phyloP scores from a whole-genome alignment of 2,888 invertebrate species.

The Lumbricus terrestris region DNA sequence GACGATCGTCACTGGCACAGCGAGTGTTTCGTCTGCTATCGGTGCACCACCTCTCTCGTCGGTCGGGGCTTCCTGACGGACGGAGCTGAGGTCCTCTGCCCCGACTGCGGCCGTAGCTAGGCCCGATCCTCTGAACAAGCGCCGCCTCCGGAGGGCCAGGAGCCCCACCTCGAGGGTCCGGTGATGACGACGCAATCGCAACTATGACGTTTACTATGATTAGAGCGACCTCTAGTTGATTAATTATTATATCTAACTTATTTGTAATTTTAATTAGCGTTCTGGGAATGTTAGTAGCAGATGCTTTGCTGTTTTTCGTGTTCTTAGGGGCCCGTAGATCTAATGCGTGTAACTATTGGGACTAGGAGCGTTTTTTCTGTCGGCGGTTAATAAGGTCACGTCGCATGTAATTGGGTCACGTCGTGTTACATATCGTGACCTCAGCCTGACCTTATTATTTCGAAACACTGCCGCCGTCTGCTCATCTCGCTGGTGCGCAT shows the following conservation, averaged over 20 bases:
- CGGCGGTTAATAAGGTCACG: slow-evolving; percentile 10
- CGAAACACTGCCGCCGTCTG: background rate
- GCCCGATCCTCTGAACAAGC: background rate
- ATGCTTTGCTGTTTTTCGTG: background rate
- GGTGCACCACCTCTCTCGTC: slow-evolving; percentile 90
- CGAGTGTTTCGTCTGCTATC: slow-evolving; percentile 92
- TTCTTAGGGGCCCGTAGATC: background rate
- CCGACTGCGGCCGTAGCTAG: slow-evolving; percentile 76
- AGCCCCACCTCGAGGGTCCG: background rate
- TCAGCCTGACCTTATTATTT: background rate
- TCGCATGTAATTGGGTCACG: background rate
- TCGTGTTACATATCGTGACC: background rate
- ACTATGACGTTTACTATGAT: background rate
- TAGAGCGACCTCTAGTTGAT: background rate
- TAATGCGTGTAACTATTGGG: background rate
- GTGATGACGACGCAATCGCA: background rate
- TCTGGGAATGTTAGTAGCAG: background rate
- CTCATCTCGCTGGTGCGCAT: background rate
- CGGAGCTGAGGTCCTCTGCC: slow-evolving; percentile 94
- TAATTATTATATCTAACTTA: background rate
- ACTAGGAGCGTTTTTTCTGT: background rate
- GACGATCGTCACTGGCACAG: slow-evolving; percentile 99
- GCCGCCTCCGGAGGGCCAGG: background rate
- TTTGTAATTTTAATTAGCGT: background rate
- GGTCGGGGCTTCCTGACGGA: slow-evolving; percentile 99